Conservation (phyloP, 2,113 vertebrate species). For the Chionodraco myersi region DNA sequence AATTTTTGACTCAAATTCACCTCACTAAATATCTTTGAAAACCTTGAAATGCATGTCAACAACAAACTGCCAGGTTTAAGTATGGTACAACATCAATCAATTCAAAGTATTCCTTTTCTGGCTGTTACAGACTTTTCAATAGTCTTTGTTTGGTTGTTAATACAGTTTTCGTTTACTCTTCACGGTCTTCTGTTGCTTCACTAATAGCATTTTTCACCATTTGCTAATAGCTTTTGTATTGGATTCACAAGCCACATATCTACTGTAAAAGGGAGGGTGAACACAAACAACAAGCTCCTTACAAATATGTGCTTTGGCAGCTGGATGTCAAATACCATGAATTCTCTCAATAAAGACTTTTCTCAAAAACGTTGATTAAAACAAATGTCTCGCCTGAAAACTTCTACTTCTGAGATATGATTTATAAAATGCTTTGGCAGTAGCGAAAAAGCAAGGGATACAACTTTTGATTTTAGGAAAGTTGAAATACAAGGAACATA, state of each 20-base stretch:
- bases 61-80: conserved; percentile 8
- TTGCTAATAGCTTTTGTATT: conserved; percentile 15
- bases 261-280: neutral
- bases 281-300: conserved; percentile 2
- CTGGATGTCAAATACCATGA: conserved; percentile 14
- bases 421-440: neutral
- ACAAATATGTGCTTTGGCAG: conserved; percentile 6
- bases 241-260: neutral
- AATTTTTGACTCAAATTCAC: neutral
- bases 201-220: conserved; percentile 21
- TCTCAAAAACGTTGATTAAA: conserved; percentile 14
- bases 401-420: neutral
- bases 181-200: neutral
- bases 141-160: neutral
- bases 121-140: neutral
- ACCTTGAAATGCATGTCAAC: conserved; percentile 5
- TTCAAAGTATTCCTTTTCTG: neutral
- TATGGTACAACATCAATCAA: neutral
- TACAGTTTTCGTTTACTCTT: conserved; percentile 2
- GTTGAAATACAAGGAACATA: neutral
- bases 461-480: neutral
- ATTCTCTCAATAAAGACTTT: conserved; percentile 11
- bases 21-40: neutral
- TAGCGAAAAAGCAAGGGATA: neutral
- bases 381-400: conserved; percentile 2